Conservation (phyloP, 2,888 invertebrate species). For the Clepsis dumicolana region DNA sequence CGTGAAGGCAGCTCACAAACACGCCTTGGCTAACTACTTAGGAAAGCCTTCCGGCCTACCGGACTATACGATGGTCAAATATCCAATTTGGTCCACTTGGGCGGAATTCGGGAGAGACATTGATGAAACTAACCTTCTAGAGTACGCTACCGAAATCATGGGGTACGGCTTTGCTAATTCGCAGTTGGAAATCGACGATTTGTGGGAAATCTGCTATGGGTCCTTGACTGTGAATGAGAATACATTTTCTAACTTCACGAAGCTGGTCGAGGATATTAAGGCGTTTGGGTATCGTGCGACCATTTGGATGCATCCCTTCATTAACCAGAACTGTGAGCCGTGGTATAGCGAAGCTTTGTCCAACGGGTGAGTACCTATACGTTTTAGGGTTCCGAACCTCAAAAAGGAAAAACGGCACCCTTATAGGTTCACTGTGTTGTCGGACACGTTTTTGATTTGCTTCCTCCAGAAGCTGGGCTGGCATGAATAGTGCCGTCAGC, state of each 20-base stretch:
- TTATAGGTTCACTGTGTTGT: too few relatives aligned
- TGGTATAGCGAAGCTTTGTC: constrained; percentile 85
- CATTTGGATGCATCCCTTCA: constrained; percentile 95
- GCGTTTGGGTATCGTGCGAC: constrained; percentile 90
- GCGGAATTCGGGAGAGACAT: constrained; percentile 89
- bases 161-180: constrained; percentile 88
- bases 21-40: constrained; percentile 87
- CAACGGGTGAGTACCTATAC: constrained; percentile 83
- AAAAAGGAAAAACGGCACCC: too few relatives aligned
- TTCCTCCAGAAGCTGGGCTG: too few relatives aligned
- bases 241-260: constrained; percentile 90
- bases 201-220: constrained; percentile 95
- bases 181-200: constrained; percentile 94
- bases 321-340: constrained; percentile 89
- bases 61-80: constrained; percentile 88
- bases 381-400: too few relatives aligned
- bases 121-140: constrained; percentile 85
- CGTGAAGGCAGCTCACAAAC: constrained; percentile 87
- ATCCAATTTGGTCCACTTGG: constrained; percentile 97
- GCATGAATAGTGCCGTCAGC: too few relatives aligned
- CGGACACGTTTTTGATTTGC: too few relatives aligned
- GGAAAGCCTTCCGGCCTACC: constrained; percentile 88
- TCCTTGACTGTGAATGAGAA: constrained; percentile 89
- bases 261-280: constrained; percentile 87
- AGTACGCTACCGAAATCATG: constrained; percentile 89